phyloP scores from a whole-genome alignment of 2,888 invertebrate genomes.

The Boloria selene region DNA sequence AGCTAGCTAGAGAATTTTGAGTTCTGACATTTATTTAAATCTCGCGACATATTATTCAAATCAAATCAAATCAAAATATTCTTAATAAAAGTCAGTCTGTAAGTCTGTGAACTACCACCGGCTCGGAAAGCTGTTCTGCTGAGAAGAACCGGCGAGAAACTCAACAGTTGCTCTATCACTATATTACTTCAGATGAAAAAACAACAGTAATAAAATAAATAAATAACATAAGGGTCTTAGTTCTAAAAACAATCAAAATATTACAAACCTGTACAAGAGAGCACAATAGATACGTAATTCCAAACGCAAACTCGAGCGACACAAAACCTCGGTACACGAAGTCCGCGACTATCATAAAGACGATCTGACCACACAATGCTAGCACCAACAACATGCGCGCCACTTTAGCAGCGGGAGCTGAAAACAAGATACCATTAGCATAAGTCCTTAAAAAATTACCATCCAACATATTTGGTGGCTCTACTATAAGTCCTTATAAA shows the following conservation, averaged over 20 bases:
- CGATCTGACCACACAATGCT: slow-evolving; percentile 92
- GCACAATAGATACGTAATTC: slow-evolving; percentile 89
- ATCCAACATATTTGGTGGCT: neutral
- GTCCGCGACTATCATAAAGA: slow-evolving; percentile 91
- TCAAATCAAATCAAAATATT: too few relatives aligned
- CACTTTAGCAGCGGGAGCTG: slow-evolving; percentile 92
- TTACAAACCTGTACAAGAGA: slow-evolving; percentile 86
- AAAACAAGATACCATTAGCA: slow-evolving; percentile 45
- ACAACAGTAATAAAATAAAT: slow-evolving; percentile 19
- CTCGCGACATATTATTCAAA: too few relatives aligned
- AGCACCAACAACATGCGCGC: slow-evolving; percentile 91
- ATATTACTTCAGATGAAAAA: too few relatives aligned
- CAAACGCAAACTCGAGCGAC: slow-evolving; percentile 88
- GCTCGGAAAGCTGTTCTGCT: too few relatives aligned
- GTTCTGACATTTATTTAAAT: too few relatives aligned
- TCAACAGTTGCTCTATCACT: too few relatives aligned
- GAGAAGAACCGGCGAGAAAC: too few relatives aligned
- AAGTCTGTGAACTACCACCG: neutral
- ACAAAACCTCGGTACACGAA: slow-evolving; percentile 85
- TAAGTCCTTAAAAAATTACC: neutral
- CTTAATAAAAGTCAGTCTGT: too few relatives aligned
- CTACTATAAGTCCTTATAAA: too few relatives aligned
- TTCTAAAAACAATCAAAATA: slow-evolving; percentile 13
- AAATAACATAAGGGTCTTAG: slow-evolving; percentile 10
- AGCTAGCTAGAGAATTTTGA: too few relatives aligned